Conservation (phyloP, 2,888 invertebrate genomes). For the Hypercompe scribonia region DNA sequence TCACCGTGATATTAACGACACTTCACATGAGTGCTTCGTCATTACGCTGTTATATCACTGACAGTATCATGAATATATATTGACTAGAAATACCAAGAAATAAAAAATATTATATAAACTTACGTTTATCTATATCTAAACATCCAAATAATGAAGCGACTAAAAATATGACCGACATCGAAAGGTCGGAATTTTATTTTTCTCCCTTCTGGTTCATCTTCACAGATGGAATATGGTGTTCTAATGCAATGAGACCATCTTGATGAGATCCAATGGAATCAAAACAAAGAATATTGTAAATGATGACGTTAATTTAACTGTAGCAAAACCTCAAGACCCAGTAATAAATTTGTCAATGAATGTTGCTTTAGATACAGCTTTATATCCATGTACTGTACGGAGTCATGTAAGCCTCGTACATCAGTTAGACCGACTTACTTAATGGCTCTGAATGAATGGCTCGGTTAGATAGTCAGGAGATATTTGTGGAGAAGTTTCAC, state of each 20-base stretch:
- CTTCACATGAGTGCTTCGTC: constrained; percentile 44
- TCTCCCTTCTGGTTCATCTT: no score
- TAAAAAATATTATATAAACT: neutral
- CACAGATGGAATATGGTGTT: no score
- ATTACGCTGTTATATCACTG: constrained; percentile 45
- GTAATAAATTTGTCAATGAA: neutral
- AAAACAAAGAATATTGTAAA: no score
- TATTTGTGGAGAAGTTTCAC: constrained; percentile 21
- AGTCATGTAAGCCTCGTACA: constrained; percentile 25
- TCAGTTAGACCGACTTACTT: constrained; percentile 20
- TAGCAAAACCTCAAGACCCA: no score
- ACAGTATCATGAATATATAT: constrained; percentile 24
- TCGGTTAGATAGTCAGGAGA: constrained; percentile 26
- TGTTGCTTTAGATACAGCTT: neutral
- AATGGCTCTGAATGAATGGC: constrained; percentile 24
- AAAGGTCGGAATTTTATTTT: no score
- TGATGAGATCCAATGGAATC: no score
- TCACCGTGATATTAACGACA: constrained; percentile 35
- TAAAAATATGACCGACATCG: no score
- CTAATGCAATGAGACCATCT: no score
- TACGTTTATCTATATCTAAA: neutral
- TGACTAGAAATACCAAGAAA: constrained; percentile 20
- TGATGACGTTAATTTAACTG: no score
- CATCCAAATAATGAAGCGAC: no score
- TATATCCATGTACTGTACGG: constrained; percentile 15